These are phyloP conservation scores for Pelodytes ibericus DNA, from an alignment of 2,797 vertebrate genomes.

Conservation along the genomic window DNA sequence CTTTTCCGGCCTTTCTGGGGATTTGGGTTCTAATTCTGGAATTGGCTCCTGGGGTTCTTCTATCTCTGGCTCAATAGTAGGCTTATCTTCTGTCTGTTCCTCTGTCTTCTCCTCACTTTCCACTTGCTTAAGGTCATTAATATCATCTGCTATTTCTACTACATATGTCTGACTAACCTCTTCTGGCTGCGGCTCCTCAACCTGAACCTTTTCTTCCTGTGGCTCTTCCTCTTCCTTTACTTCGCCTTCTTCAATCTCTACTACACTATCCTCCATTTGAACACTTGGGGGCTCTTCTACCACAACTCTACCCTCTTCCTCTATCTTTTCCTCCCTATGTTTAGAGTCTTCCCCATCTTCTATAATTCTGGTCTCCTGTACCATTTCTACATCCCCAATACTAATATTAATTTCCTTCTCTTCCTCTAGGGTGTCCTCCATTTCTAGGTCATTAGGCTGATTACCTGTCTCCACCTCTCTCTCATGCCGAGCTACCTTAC, in stretches of 20 bases:
- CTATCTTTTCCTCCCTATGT: slow-evolving; percentile 67
- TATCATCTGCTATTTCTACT: slow-evolving; percentile 12
- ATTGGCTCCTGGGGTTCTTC: slow-evolving; percentile 66
- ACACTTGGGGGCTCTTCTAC: slow-evolving; percentile 37
- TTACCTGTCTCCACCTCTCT: slow-evolving; percentile 95
- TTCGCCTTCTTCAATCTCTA: slow-evolving; percentile 69
- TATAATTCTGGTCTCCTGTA: slow-evolving; percentile 66
- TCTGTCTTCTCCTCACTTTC: slow-evolving; percentile 69
- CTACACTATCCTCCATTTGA: slow-evolving; percentile 60
- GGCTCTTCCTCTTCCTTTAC: slow-evolving; percentile 69
- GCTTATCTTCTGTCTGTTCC: slow-evolving; percentile 71
- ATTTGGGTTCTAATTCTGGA: slow-evolving; percentile 65
- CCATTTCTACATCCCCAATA: slow-evolving; percentile 78
- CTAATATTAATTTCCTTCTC: slow-evolving; percentile 77
- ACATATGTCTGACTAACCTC: slow-evolving; percentile 56
- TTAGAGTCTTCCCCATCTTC: slow-evolving; percentile 64
- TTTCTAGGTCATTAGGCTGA: slow-evolving; percentile 84
- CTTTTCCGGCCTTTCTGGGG: slow-evolving; percentile 71
- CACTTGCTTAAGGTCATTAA: slow-evolving; percentile 55
- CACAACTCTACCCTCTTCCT: slow-evolving; percentile 67
- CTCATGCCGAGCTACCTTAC: slow-evolving; percentile 96
- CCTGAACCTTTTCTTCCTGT: slow-evolving; percentile 67
- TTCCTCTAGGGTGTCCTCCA: slow-evolving; percentile 83
- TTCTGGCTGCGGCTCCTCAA: slow-evolving; percentile 71
- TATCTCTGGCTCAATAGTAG: slow-evolving; percentile 64